Percentiles rank a stretch among this genome's conserved stretches.
Evolutionary conservation across 2,113 vertebrate genomes (phyloP).

Genomic region (Corvus moneduloides): DNA sequence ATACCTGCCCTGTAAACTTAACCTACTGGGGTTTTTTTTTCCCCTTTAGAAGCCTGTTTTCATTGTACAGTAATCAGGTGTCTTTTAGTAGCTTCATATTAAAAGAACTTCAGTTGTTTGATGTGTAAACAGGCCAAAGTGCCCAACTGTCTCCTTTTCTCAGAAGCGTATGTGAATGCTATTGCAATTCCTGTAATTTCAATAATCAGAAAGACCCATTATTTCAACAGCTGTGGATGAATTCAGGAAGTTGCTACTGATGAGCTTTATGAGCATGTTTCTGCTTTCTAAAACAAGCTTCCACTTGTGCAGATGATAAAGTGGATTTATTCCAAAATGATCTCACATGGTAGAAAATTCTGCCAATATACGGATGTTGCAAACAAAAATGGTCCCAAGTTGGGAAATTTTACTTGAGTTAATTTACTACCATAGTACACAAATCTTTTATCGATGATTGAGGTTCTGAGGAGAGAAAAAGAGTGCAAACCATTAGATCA

Average conservation of each 20-base stretch:
- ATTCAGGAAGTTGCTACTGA: neutral
- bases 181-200: neutral
- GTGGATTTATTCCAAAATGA: neutral
- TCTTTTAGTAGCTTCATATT: neutral
- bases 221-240: neutral
- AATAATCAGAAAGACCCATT: neutral
- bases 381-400: neutral
- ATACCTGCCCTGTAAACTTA: neutral
- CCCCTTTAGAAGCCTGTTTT: neutral
- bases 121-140: neutral
- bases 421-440: neutral
- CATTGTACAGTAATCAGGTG: neutral
- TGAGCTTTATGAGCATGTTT: neutral
- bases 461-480: neutral
- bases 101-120: neutral
- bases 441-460: neutral
- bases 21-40: neutral
- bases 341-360: neutral
- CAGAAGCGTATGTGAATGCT: neutral
- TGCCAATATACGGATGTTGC: neutral
- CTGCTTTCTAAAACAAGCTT: slow-evolving; percentile 5
- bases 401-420: neutral
- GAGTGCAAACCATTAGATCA: neutral
- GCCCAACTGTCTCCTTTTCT: neutral
- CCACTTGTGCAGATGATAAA: neutral